Percentiles rank a stretch among this genome's conserved stretches.
These are phyloP conservation scores for Tachystola acroxantha DNA, from an alignment of 2,888 invertebrate species.

Conservation along the genomic window DNA sequence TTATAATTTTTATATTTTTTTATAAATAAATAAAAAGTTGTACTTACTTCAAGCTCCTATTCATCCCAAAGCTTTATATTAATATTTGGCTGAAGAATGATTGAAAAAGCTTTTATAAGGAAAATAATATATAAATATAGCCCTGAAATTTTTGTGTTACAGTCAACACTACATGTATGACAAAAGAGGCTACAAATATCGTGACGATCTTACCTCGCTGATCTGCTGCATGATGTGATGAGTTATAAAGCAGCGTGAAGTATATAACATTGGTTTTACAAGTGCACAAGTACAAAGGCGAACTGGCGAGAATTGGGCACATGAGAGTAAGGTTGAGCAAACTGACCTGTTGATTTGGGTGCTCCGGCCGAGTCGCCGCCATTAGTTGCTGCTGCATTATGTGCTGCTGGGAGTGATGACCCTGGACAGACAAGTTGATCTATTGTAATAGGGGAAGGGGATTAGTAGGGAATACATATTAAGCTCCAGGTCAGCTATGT, in stretches of 20 bases:
- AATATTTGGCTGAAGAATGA: no score
- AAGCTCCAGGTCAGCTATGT: no score
- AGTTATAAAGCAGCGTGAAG: conserved; percentile 56
- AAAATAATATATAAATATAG: neutral
- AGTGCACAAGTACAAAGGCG: conserved; percentile 22
- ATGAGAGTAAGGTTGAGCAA: no score
- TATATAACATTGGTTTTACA: conserved; percentile 38
- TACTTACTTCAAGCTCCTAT: no score
- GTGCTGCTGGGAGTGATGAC: conserved; percentile 73
- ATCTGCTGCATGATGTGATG: conserved; percentile 49
- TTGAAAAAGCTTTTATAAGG: no score
- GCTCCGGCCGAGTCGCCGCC: conserved; percentile 56
- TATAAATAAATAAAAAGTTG: no score
- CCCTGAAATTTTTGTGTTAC: neutral
- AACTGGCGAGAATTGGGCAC: conserved; percentile 9
- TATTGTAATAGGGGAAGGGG: no score
- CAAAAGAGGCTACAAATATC: neutral
- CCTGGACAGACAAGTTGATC: conserved; percentile 28
- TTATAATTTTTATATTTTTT: no score
- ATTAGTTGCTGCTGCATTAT: conserved; percentile 73
- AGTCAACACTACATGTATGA: neutral
- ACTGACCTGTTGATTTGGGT: conserved; percentile 65
- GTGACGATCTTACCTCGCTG: conserved; percentile 59
- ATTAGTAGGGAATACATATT: no score
- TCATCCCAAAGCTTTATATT: no score